phyloP scores from a whole-genome alignment of 2,888 invertebrate genomes.

The Mylabris sibirica region DNA sequence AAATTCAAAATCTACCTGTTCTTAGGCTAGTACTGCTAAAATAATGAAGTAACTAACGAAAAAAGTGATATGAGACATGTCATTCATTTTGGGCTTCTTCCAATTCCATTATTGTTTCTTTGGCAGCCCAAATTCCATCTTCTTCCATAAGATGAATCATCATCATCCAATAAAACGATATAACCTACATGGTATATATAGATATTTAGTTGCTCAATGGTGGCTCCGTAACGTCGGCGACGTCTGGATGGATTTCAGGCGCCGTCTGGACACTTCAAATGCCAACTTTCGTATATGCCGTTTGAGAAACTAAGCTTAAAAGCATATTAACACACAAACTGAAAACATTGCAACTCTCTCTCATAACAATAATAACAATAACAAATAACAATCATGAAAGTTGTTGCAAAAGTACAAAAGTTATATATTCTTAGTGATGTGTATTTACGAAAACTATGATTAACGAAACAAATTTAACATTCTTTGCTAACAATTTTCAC shows the following conservation, averaged over 20 bases:
- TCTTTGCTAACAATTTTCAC: background rate
- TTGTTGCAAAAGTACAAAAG: background rate
- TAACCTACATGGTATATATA: conserved; percentile 8
- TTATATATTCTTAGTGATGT: background rate
- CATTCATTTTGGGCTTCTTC: background rate
- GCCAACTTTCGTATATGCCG: conserved; percentile 8
- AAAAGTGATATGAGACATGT: too few species aligned
- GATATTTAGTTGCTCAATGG: conserved; percentile 8
- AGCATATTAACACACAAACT: background rate
- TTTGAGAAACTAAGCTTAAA: background rate
- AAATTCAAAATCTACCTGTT: background rate
- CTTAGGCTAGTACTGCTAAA: too few species aligned
- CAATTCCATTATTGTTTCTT: background rate
- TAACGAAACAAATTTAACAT: background rate
- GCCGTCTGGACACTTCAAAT: conserved; percentile 33
- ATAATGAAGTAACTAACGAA: too few species aligned
- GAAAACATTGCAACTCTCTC: background rate
- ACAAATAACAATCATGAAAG: background rate
- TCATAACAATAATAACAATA: background rate
- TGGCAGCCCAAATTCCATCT: background rate
- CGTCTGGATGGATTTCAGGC: conserved; percentile 32
- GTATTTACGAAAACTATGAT: background rate
- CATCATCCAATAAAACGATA: background rate
- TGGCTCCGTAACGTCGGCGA: conserved; percentile 31
- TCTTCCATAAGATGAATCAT: background rate